Evolutionary conservation across 2,888 invertebrate species (phyloP), one percentile per base, ranked within the genome.

Genomic region (Zhuqinia jingwanae): DNA sequence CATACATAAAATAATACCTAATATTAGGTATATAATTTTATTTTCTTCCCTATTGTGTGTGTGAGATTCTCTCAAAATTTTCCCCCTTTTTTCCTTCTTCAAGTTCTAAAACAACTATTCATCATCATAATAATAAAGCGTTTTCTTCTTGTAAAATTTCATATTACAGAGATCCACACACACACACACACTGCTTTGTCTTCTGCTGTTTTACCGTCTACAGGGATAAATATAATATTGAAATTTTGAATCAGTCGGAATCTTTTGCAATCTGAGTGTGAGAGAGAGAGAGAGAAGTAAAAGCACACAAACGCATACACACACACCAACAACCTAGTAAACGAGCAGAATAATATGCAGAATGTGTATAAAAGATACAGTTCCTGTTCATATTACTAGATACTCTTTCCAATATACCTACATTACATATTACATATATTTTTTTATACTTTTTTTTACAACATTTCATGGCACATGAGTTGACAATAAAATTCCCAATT

Each of bases 401-500:
- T 36, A 63, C 22, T 58, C 8, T 11, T 27, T 11, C 8, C 27
- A 36, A 36, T 60, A 17, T 17, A 56, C 10, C 22, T 22, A 56
- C 11, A 22, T 56, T 36, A 6, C 8, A 36, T 36, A 36, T 8
- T n/a, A n/a, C n/a, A n/a, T n/a, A n/a, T n/a, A n/a, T n/a, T 60
- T 60, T 60, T 60, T 60, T 60, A 60, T 60, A 60, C 60, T 60
- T 60, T n/a, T 36, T 36, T 36, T 63, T 63, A 63, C 63, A 63
- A 63, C 63, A 63, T 63, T 63, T 63, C 63, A 63, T 63, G 63
- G 63, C 63, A 63, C 63, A 63, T 36, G 30, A 47, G 78, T 60
- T 78, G 78, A 78, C 63, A 78, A 78, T 78, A 78, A 78, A 78
- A 60, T 63, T 78, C 56, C 50, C 78, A 77, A 77, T 77, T 77